Evolutionary conservation across 2,113 vertebrate genomes (phyloP), one percentile per base, ranked within the genome.

Genomic region (Labeo rohita): DNA sequence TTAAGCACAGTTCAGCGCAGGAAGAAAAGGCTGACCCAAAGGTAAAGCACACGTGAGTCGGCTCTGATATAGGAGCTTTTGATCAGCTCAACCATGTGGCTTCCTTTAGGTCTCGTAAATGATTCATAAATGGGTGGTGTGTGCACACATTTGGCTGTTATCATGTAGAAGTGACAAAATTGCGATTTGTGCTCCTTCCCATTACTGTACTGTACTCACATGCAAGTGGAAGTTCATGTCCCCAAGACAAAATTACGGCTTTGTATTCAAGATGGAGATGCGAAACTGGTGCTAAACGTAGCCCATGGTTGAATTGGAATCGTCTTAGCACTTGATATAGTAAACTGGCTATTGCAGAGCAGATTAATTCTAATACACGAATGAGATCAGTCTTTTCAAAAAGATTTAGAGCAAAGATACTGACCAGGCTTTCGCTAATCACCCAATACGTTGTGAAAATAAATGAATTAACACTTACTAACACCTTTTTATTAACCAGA

Each of bases 21-120:
- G 91, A 89, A 89, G 88, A 91, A 84, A 88, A 89, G 13, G 80
- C 90, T 90, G 90, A 83, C 86, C 36, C 78, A 11, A 88, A 94
- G 94, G 93, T 94, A 94, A 93, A 89, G 52, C 13, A 15, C 36
- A 12, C 74, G 54, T 47, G 28, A 72, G 54, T 47, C 74, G 34
- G 16, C 18, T 72, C 82, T 45, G 68, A 66, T 21, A 15, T 34
- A 13, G 76, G 83, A 56, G 61, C 15, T 54, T 28, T 66, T 28
- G 79, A 79, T 65, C 84, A 87, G 75, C 66, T 90, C 66, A 83
- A 74, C 87, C 77, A 59, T 87, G 79, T 68, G 56, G 81, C 61
- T 79, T 87, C 21, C 21, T 81, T 34, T 45, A 23, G 21, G 7
- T 80, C 54, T 45, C 56, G 13, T 61, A n/a, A 12, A 45, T 80